These are phyloP conservation scores for Entomobrya proxima DNA, from an alignment of 2,888 invertebrate genomes.

Conservation along the genomic window DNA sequence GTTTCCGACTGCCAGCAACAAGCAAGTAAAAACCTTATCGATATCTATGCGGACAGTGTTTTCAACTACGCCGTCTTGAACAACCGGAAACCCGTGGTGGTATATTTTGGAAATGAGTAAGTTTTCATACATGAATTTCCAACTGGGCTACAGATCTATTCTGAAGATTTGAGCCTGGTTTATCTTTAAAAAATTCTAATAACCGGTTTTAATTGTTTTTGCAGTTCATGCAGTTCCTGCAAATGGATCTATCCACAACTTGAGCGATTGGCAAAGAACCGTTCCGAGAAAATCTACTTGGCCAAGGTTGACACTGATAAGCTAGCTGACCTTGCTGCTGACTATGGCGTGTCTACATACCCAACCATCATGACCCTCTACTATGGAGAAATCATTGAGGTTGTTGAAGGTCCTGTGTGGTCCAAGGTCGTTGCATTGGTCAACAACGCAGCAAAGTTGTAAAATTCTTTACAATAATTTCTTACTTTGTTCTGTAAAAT, in stretches of 20 bases:
- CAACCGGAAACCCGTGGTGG: conserved; percentile 62
- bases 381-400: conserved; percentile 56
- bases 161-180: no score
- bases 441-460: conserved; percentile 51
- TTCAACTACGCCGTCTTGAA: conserved; percentile 63
- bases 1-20: neutral
- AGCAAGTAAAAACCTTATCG: conserved; percentile 57
- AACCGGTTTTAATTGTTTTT: neutral
- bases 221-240: conserved; percentile 38
- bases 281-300: conserved; percentile 47
- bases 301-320: conserved; percentile 63
- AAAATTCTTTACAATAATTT: conserved; percentile 1
- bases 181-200: no score
- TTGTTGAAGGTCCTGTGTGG: conserved; percentile 57
- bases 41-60: conserved; percentile 46
- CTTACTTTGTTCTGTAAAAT: neutral
- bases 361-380: conserved; percentile 58
- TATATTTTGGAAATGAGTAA: conserved; percentile 58
- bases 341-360: conserved; percentile 36
- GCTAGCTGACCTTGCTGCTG: conserved; percentile 43
- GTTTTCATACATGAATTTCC: conserved; percentile 1
- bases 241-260: conserved; percentile 58
- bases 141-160: no score
- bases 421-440: conserved; percentile 56
- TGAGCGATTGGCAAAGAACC: conserved; percentile 57